Evolutionary conservation across 1,140 invertebrate genomes (phyloP), one percentile per base, ranked within the genome.

Genomic region (Physella acuta): DNA sequence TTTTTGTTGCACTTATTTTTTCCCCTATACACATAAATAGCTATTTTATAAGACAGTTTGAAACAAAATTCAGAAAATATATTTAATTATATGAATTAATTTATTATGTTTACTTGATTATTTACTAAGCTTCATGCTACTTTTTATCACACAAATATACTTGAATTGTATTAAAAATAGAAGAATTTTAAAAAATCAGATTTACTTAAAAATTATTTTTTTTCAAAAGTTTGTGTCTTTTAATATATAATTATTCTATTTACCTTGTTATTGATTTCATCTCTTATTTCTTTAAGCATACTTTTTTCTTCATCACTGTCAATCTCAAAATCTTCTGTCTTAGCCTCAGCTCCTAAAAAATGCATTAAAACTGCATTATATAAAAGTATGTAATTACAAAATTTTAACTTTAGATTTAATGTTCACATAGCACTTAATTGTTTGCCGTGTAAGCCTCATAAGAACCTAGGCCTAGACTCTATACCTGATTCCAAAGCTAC

Each of bases 271-370:
- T 74, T 74, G 20, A 84, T 83, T 70, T 84, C 83, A 65, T 77
- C 75, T 70, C 75, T 79, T 31, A 84, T 84, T 63, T 78, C 76
- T 62, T 78, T 79, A 72, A 83, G 73, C 0, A 84, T 73, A 51
- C 81, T 79, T 33, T 75, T 75, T 62, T 84, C 82, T 71, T 84
- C 83, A 39, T 84, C 83, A 78, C 77, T 81, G 44, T 76, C 78
- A 49, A 84, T 71, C 52, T 81, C 79, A 71, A 76, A 68, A 3
- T 73, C 78, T 53, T 79, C 78, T n/a, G n/a, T n/a, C n/a, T n/a
- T n/a, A n/a, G n/a, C n/a, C n/a, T n/a, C n/a, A n/a, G n/a, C n/a
- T n/a, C n/a, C n/a, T n/a, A n/a, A n/a, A n/a, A n/a, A n/a, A n/a
- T n/a, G n/a, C n/a, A n/a, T n/a, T n/a, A n/a, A n/a, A n/a, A n/a